Conservation (phyloP, 64 coral and sea anemone genomes). For the Dendrophyllia cribrosa region DNA sequence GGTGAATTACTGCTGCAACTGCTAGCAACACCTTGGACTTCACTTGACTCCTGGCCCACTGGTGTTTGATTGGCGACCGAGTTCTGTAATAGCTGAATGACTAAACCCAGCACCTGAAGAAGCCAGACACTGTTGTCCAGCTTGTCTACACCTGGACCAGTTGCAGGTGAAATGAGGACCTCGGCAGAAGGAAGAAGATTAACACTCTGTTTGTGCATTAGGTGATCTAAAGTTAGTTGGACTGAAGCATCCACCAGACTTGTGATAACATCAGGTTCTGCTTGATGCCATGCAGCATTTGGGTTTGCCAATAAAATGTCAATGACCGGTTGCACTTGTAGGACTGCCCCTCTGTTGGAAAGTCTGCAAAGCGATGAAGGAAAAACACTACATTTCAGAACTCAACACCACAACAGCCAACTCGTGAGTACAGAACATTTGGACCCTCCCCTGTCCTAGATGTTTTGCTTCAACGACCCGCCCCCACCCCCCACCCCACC, state of each 20-base stretch:
- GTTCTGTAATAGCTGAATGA: constrained; percentile 44
- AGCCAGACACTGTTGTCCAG: constrained; percentile 66
- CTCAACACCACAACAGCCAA: neutral
- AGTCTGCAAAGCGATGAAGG: constrained; percentile 12
- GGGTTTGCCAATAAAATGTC: constrained; percentile 40
- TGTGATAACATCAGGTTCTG: neutral
- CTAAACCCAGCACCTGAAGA: constrained; percentile 53
- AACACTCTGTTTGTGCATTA: constrained; percentile 36
- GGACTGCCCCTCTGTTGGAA: constrained; percentile 19
- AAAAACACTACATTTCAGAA: neutral
- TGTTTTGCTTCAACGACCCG: too few relatives aligned
- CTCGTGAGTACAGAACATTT: too few relatives aligned
- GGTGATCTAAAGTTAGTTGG: constrained; percentile 45
- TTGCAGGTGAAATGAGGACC: constrained; percentile 12
- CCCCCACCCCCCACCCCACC: too few relatives aligned
- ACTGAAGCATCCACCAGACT: constrained; percentile 28
- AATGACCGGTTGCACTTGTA: constrained; percentile 57
- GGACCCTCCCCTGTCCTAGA: too few relatives aligned
- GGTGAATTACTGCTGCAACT: neutral
- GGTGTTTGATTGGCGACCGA: neutral
- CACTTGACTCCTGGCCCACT: neutral
- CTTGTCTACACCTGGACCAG: constrained; percentile 41
- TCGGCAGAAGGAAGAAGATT: constrained; percentile 58
- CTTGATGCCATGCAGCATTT: neutral
- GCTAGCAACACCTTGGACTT: neutral